Percentiles rank a stretch among this genome's conserved stretches.
Evolutionary conservation across 2,888 invertebrate genomes (phyloP).

Genomic region (Drosophila aldrichi): DNA sequence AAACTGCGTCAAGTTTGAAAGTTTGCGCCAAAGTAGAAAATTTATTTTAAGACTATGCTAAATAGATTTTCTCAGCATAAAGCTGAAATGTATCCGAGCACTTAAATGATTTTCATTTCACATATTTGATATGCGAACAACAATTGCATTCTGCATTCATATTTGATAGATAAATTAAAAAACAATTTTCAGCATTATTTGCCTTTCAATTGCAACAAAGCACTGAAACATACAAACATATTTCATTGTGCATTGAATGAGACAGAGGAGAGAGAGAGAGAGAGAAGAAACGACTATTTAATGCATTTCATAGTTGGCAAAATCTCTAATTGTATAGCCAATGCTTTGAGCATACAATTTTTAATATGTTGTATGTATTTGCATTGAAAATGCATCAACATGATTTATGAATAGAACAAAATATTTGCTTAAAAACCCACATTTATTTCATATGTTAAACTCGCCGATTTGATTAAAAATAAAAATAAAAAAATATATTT

Average conservation of each 20-base stretch:
- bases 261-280: no score
- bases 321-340: neutral
- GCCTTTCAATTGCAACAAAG: neutral
- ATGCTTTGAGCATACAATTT: neutral
- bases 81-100: constrained; percentile 27
- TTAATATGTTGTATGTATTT: neutral
- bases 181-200: constrained; percentile 6
- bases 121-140: neutral
- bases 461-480: no score
- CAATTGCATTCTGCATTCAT: neutral
- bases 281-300: neutral
- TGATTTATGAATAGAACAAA: neutral
- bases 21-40: neutral
- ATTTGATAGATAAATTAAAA: constrained; percentile 8
- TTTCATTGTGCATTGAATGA: neutral
- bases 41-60: constrained; percentile 12
- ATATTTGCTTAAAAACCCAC: no score
- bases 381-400: neutral
- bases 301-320: neutral
- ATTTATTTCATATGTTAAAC: no score
- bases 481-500: no score
- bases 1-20: constrained; percentile 13
- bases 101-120: constrained; percentile 13
- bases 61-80: constrained; percentile 13
- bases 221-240: neutral